Percentiles rank a stretch among this genome's conserved stretches.
These are phyloP conservation scores for Phragmatobia fuliginosa DNA, from an alignment of 2,888 invertebrate genomes.

Conservation along the genomic window DNA sequence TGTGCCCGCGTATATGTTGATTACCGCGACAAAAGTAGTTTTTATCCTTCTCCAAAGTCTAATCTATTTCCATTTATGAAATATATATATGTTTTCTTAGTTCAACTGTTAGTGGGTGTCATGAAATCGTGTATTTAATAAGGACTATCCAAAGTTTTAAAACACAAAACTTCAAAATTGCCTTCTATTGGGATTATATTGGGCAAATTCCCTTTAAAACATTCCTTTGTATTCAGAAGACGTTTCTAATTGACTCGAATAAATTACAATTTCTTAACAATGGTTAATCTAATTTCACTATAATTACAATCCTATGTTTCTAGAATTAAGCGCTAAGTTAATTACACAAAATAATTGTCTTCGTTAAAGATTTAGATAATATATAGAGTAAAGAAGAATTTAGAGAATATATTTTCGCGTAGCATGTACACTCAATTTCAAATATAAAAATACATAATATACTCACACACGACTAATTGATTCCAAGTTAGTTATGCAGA, in stretches of 20 bases:
- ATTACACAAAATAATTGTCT: slow-evolving; percentile 23
- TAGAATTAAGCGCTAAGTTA: slow-evolving; percentile 21
- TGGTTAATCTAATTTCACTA: slow-evolving; percentile 26
- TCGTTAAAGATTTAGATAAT: neutral
- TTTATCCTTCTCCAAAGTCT: too few species aligned
- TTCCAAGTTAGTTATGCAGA: too few species aligned
- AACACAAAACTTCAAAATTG: neutral
- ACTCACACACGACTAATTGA: neutral
- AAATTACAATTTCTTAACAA: slow-evolving; percentile 28
- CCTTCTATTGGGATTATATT: slow-evolving; percentile 10
- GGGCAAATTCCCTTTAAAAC: slow-evolving; percentile 7
- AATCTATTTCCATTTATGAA: too few species aligned
- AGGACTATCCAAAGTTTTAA: too few species aligned
- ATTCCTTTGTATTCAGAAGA: slow-evolving; percentile 12
- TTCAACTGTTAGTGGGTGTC: too few species aligned
- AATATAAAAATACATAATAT: neutral
- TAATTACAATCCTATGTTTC: slow-evolving; percentile 21
- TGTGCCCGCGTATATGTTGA: too few species aligned
- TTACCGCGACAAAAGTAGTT: too few species aligned
- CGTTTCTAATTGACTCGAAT: slow-evolving; percentile 20
- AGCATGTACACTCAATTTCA: neutral
- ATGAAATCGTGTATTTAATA: too few species aligned
- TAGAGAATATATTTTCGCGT: neutral
- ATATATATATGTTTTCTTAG: too few species aligned
- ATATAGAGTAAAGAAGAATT: too few species aligned